phyloP scores from a whole-genome alignment of 1,140 invertebrate genomes.

The Bombus pascuorum region DNA sequence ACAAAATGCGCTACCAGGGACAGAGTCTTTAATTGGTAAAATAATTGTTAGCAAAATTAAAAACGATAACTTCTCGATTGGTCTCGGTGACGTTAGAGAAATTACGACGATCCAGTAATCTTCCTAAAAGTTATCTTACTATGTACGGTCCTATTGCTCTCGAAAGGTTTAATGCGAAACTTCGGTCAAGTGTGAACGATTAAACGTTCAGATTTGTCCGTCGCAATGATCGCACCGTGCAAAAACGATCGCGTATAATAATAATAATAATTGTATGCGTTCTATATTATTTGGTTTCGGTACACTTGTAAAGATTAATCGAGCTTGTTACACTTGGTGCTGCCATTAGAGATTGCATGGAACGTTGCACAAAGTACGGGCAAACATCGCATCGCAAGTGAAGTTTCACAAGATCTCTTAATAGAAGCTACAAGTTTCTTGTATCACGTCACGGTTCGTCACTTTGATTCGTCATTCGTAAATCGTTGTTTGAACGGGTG shows the following conservation, averaged over 20 bases:
- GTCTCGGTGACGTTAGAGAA: too few species aligned
- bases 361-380: conserved; percentile 52
- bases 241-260: too few species aligned
- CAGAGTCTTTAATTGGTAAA: too few species aligned
- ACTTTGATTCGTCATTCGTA: background rate
- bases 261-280: background rate
- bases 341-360: conserved; percentile 54
- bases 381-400: background rate
- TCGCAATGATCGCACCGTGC: background rate
- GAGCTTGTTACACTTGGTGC: conserved; percentile 61
- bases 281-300: conserved; percentile 1
- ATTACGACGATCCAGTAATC: too few species aligned
- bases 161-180: too few species aligned
- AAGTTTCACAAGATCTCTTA: conserved; percentile 14
- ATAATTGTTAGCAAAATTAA: too few species aligned
- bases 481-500: background rate
- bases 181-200: conserved; percentile 4
- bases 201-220: background rate
- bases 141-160: too few species aligned
- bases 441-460: conserved; percentile 11
- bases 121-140: too few species aligned
- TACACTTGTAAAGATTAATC: background rate
- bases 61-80: too few species aligned
- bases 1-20: too few species aligned
- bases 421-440: background rate